Evolutionary conservation across 1,140 invertebrate species (phyloP), one percentile per base, ranked within the genome.

Genomic region (Sweltsa coloradensis): DNA sequence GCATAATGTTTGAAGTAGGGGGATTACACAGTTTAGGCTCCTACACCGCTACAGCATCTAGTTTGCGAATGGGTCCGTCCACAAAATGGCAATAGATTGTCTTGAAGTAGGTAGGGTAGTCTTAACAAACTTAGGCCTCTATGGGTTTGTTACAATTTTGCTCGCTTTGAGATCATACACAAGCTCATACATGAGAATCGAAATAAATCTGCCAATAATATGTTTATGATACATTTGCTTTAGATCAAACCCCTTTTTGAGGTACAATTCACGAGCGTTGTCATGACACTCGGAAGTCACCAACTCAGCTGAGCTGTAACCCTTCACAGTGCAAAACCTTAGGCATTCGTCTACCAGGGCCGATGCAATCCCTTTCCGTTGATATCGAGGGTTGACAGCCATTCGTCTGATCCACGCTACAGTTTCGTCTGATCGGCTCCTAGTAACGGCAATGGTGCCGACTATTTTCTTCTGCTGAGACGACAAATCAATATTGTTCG

Each of bases 171-270:
- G 13, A n/a, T 41, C 4, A 34, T 24, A 45, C 6, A 31, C 26
- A 26, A 70, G 47, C 51, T 69, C 64, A 47, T 67, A 73, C 61
- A 69, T 70, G 23, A 66, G 58, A 51, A 71, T 55, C 5, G 63
- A 62, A 19, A 71, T 45, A 5, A 70, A 23, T 4, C 60, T 57
- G 5, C 68, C 65, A 6, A 73, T n/a, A 16, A 72, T 55, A 7
- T 57, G 59, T 45, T 67, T 70, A 39, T 71, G 65, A 49, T 73
- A 74, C 59, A 73, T 67, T 53, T 70, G 66, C 47, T 68, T 63
- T 1, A 72, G 55, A 50, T 73, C 68, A 51, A 76, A 76, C 13
- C 69, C 71, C 45, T 66, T 69, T 26, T 69, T 71, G n/a, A 68
- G 52, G 47, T 68, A 73, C 11, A 75, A 51, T 51, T 66, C 65